phyloP scores from a whole-genome alignment of 2,797 vertebrate species.

The Peromyscus attwateri region DNA sequence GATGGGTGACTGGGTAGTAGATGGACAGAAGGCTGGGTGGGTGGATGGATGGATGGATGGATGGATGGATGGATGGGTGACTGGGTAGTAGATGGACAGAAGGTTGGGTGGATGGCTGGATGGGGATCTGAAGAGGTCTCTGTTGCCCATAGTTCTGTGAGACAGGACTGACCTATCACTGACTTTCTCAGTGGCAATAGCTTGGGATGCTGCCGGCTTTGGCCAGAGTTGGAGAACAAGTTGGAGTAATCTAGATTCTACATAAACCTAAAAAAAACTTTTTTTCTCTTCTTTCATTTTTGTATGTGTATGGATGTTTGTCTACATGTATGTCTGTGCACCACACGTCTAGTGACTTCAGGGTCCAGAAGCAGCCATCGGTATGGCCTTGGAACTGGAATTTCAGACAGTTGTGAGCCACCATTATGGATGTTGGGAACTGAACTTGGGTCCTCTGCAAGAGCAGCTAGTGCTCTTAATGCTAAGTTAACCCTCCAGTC shows the following conservation, averaged over 20 bases:
- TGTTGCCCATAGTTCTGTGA: background rate
- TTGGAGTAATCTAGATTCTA: background rate
- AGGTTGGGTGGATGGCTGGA: background rate
- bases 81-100: background rate
- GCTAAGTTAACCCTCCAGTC: background rate
- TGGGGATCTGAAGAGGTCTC: background rate
- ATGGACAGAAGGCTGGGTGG: accelerated
- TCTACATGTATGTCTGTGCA: background rate
- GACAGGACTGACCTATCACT: background rate
- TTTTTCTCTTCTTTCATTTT: background rate
- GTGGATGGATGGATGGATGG: background rate
- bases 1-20: background rate
- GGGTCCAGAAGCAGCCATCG: background rate
- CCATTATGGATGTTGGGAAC: background rate
- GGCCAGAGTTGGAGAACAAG: background rate
- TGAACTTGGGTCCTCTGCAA: background rate
- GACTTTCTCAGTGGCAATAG: background rate
- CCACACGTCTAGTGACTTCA: background rate
- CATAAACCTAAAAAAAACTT: background rate
- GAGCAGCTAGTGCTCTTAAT: background rate
- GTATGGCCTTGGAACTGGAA: no score
- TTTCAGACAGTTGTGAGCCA: background rate
- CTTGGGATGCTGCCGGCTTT: background rate
- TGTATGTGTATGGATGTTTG: background rate
- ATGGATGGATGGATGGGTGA: background rate